Base-by-base conservation (phyloP, 2,888 invertebrate species). In the Anthoptus insignis region DNA sequence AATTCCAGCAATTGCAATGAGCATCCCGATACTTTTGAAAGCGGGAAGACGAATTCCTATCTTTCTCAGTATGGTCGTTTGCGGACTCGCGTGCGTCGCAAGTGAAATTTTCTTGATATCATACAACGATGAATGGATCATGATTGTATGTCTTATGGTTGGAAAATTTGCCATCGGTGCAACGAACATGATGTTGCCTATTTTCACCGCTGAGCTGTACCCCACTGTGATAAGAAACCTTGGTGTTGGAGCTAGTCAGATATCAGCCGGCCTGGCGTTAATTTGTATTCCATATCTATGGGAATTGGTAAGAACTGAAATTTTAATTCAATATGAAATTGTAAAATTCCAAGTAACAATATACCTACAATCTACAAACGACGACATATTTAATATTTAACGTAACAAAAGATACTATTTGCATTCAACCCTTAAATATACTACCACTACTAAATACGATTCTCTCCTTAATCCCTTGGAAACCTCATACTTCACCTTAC, bases 141-240 rank as follows among this genome's bases (percentile, higher is more conserved):
- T 95, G 84, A 96, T 97, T 45, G 94, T 95, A n/a, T 94, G 97
- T 73, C 94, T 97, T 49, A 97, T 97, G 96, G 93, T 96, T 67
- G 97, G 97, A 78, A 97, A 97, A 88, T 97, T 97, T 76, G 95
- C 96, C 24, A 96, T 97, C 59, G 96, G 97, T 42, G 95, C 96
- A 0, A 96, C 96, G 19, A 97, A 97, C 77, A 97, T 96, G 79
- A 96, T 97, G 76, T 93, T 97, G 91, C 97, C 97, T 0, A 95
- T 96, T 27, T 96, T 95, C 80, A 96, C 96, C 1, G 96, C 96
- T 2, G 96, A 96, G 76, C 84, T 96, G 39, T 96, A 96, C 81
- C 96, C 96, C 0, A 96, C 96, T 3, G 92, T 95, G 65, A 95
- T 96, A 71, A 91, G 96, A 60, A 96, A 96, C 76, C 93, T 96